phyloP scores from a whole-genome alignment of 2,797 vertebrate genomes.

The Sibirionetta formosa region DNA sequence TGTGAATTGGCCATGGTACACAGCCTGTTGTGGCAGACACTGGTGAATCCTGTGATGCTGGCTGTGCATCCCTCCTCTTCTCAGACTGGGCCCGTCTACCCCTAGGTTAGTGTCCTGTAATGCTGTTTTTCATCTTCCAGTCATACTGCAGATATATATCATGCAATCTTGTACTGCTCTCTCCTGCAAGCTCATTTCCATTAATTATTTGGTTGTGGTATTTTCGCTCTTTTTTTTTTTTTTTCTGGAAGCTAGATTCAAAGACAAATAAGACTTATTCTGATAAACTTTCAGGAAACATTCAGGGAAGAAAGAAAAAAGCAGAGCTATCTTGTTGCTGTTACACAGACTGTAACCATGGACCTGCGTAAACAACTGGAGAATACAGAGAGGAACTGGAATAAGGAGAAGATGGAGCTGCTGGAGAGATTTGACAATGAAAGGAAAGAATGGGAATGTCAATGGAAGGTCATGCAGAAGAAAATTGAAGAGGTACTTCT shows the following conservation, averaged over 20 bases:
- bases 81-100: background rate
- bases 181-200: background rate
- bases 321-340: conserved; percentile 84
- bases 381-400: conserved; percentile 90
- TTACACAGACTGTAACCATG: conserved; percentile 88
- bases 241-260: conserved; percentile 77
- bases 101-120: background rate
- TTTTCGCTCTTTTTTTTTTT: conserved; percentile 44
- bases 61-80: background rate
- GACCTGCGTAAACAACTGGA: conserved; percentile 90
- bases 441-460: conserved; percentile 96
- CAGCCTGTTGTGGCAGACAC: background rate
- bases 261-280: conserved; percentile 77
- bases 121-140: background rate
- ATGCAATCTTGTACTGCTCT: background rate
- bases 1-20: background rate
- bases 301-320: conserved; percentile 83
- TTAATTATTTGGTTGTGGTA: background rate
- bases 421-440: conserved; percentile 94
- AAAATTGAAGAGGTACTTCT: conserved; percentile 95
- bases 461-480: conserved; percentile 95
- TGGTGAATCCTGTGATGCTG: background rate
- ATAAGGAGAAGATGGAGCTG: conserved; percentile 92
- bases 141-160: background rate
- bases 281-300: conserved; percentile 78